phyloP scores from a whole-genome alignment of 2,888 invertebrate species.

The Platypus cylindrus region DNA sequence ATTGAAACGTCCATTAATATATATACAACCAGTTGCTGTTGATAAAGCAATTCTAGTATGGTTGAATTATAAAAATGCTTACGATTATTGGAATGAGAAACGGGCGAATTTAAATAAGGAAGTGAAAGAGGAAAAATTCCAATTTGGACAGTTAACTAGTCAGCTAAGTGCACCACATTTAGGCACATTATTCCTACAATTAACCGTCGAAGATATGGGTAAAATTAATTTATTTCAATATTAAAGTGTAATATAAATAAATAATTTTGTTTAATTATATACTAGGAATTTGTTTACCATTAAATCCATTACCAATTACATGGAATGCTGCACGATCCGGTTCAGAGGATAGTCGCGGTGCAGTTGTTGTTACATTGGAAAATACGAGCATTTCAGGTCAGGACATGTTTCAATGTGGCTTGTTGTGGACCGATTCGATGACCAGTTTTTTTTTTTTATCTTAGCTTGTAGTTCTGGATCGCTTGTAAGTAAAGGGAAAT shows the following conservation, averaged over 20 bases:
- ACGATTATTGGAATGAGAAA: constrained; percentile 98
- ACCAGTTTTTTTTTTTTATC: constrained; percentile 8
- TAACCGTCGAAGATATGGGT: constrained; percentile 94
- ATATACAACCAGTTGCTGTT: constrained; percentile 93
- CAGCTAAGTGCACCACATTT: constrained; percentile 65
- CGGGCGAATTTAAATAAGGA: constrained; percentile 82
- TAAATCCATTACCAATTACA: constrained; percentile 67
- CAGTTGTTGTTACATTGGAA: constrained; percentile 91
- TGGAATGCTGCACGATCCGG: constrained; percentile 49
- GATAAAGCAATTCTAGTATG: constrained; percentile 97
- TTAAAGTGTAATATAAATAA: neutral
- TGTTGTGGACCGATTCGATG: constrained; percentile 3
- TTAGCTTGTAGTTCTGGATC: constrained; percentile 90
- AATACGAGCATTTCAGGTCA: constrained; percentile 75
- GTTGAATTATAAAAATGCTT: constrained; percentile 98
- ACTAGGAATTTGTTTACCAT: constrained; percentile 65
- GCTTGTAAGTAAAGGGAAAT: constrained; percentile 84
- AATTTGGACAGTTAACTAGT: constrained; percentile 65
- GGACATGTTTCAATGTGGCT: too few relatives aligned
- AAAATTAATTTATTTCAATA: neutral
- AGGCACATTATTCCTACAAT: constrained; percentile 82
- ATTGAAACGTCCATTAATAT: constrained; percentile 84
- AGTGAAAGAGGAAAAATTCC: constrained; percentile 65
- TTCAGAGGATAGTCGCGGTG: constrained; percentile 75
- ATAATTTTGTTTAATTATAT: neutral